Evolutionary conservation across 2,888 invertebrate genomes (phyloP), one percentile per base, ranked within the genome.

Genomic region (Lasioglossum calceatum): DNA sequence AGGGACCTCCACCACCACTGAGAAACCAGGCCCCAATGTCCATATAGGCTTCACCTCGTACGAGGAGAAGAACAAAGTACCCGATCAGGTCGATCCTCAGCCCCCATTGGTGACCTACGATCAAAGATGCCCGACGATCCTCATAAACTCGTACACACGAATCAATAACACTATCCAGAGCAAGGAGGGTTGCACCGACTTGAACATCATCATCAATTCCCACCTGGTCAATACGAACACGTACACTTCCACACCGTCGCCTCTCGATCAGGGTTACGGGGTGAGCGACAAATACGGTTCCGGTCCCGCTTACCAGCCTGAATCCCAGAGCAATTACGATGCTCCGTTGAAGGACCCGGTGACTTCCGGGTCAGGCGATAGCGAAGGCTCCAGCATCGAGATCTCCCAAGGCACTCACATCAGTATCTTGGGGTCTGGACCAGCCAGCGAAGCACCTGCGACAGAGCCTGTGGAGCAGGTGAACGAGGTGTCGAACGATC

Each of bases 191-290:
- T 97, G 97, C 91, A 97, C 97, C 0, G 97, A 97, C 95, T 95
- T 97, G 85, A 97, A 97, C 92, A 96, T 97, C 82, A 96, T 97
- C 27, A 96, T 97, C 3, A 97, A 97, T 88, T 97, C 97, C 0
- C 97, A 97, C 91, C 96, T 97, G 3, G 95, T 97, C 67, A 97
- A 97, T 89, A 96, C 96, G 85, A 96, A 96, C 85, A 95, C 96
- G 44, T 91, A 94, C 82, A 94, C 95, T 32, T 91, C 73, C 91
- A 79, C 81, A 4, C 14, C 64, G 0, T 14, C 87, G 0, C 50
- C 87, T 0, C 0, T n/a, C 4, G 42, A 23, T 7, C 54, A 47
- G 27, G 1, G 76, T 75, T 72, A 79, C 32, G 79, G 93, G 50
- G 92, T 92, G 2, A 64, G 44, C 8, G 84, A 87, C n/a, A 89